These are phyloP conservation scores for Oophaga pumilio DNA, from an alignment of 2,113 vertebrate genomes.

Conservation along the genomic window DNA sequence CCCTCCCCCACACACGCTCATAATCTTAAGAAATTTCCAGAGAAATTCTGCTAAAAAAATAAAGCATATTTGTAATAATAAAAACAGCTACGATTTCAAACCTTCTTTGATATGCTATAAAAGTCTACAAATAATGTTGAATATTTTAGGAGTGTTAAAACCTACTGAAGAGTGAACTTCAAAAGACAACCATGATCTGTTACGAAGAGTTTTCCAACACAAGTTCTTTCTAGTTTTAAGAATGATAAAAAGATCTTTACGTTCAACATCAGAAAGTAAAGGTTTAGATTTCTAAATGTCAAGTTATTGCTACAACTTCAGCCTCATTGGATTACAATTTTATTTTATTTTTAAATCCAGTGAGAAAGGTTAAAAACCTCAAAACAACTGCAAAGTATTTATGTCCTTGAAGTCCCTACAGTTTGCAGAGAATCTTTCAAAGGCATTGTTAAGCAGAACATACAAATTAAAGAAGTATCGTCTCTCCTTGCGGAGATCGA, in stretches of 20 bases:
- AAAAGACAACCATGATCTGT: slow-evolving; percentile 9
- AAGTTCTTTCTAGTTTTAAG: background rate
- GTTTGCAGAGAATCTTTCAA: background rate
- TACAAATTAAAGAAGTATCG: too few relatives aligned
- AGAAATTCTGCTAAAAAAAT: background rate
- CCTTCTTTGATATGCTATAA: background rate
- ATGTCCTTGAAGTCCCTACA: background rate
- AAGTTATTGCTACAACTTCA: background rate
- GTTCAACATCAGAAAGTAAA: background rate
- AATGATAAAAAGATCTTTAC: background rate
- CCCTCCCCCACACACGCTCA: background rate
- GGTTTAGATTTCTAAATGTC: background rate
- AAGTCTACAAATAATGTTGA: slow-evolving; percentile 11
- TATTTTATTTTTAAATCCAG: background rate
- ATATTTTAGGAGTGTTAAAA: slow-evolving; percentile 14
- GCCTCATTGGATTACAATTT: background rate
- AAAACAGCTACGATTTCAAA: background rate
- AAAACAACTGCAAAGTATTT: background rate
- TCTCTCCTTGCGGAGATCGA: too few relatives aligned
- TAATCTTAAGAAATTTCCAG: background rate
- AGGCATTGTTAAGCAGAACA: background rate
- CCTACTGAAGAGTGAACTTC: background rate
- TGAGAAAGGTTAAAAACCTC: background rate
- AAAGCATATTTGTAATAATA: background rate
- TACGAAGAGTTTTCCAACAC: background rate